These are phyloP conservation scores for Drusus annulatus DNA, from an alignment of 1,140 invertebrate genomes.

Conservation along the genomic window DNA sequence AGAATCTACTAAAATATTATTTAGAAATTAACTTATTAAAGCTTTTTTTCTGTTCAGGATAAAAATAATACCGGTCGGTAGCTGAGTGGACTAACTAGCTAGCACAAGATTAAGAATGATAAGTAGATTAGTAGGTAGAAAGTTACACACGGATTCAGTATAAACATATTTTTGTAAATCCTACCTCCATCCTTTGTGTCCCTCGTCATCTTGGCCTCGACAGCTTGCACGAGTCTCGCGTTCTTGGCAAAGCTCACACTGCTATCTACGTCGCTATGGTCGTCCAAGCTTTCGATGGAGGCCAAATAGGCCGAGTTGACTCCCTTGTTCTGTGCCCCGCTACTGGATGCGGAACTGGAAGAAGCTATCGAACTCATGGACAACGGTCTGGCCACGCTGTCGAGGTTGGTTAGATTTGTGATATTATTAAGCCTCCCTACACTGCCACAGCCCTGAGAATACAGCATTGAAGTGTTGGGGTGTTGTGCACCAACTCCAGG, in stretches of 20 bases:
- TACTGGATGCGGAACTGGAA: conserved; percentile 81
- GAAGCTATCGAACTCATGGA: conserved; percentile 88
- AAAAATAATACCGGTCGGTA: no score
- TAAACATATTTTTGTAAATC: neutral
- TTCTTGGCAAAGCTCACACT: conserved; percentile 58
- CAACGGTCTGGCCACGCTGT: conserved; percentile 74
- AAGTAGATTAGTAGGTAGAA: no score
- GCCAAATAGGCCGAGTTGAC: conserved; percentile 80
- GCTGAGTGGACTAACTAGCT: no score
- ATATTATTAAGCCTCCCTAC: conserved; percentile 59
- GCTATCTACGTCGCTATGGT: conserved; percentile 74
- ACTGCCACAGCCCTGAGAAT: conserved; percentile 58
- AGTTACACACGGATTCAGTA: neutral
- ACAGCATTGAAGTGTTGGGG: conserved; percentile 25
- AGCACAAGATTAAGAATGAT: no score
- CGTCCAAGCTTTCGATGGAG: conserved; percentile 85
- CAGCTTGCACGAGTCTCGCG: conserved; percentile 35
- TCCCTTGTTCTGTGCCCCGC: conserved; percentile 72
- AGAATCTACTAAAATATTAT: no score
- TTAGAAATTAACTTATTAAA: no score
- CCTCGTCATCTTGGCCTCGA: conserved; percentile 25
- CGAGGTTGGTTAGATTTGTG: conserved; percentile 64
- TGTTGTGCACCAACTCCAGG: neutral
- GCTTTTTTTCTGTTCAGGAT: no score
- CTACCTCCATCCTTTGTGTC: conserved; percentile 51